A percentile compares a stretch with the other conserved stretches of the same genome.
These are phyloP conservation scores for Dolichotis patagonum DNA, from an alignment of 2,113 vertebrate species.

Conservation along the genomic window DNA sequence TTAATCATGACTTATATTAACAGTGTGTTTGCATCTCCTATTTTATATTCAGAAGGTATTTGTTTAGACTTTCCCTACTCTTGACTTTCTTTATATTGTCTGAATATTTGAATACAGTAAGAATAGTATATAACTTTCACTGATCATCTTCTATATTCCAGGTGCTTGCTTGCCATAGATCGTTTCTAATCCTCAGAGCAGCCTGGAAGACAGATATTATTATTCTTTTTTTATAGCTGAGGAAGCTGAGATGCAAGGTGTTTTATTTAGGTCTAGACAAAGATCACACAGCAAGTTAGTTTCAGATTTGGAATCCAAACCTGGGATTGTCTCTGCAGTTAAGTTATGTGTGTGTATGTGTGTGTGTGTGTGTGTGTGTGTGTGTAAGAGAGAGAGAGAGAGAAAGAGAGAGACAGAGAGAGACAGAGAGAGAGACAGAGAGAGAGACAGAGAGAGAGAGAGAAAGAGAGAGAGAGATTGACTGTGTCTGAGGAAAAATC, in stretches of 20 bases:
- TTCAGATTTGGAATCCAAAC: slow-evolving; percentile 56
- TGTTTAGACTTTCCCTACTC: slow-evolving; percentile 27
- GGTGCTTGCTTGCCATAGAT: slow-evolving; percentile 49
- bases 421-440: neutral
- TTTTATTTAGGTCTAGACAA: slow-evolving; percentile 51
- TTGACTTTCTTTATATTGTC: slow-evolving; percentile 1
- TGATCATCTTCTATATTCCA: slow-evolving; percentile 49
- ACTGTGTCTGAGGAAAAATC: neutral
- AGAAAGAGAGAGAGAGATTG: neutral
- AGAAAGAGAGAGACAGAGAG: neutral
- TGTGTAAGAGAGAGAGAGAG: neutral
- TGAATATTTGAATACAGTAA: slow-evolving; percentile 29
- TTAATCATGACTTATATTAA: slow-evolving; percentile 47
- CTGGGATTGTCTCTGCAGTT: neutral
- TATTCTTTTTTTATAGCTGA: slow-evolving; percentile 26
- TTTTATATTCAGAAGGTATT: slow-evolving; percentile 46
- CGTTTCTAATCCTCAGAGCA: slow-evolving; percentile 64
- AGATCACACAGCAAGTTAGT: slow-evolving; percentile 53
- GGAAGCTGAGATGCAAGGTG: slow-evolving; percentile 43
- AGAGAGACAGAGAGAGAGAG: neutral
- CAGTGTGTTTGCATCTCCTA: neutral
- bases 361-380: neutral
- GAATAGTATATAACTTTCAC: slow-evolving; percentile 44
- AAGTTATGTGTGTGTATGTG: neutral
- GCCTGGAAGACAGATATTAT: slow-evolving; percentile 40